These are phyloP conservation scores for Acanthosepion pharaonis DNA, from an alignment of 2,888 invertebrate genomes.

Conservation along the genomic window DNA sequence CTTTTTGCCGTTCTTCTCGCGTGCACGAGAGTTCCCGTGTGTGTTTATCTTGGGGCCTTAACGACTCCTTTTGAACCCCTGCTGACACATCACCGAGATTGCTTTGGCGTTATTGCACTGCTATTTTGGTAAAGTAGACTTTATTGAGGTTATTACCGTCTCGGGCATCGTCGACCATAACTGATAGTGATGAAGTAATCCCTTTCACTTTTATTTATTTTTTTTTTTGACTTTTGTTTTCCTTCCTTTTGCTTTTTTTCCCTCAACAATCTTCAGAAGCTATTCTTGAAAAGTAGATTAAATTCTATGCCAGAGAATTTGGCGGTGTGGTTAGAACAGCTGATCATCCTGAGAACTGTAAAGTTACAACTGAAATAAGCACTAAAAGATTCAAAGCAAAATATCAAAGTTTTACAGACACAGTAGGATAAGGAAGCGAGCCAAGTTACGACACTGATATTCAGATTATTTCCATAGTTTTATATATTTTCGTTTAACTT, in stretches of 20 bases:
- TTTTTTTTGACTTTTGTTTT: neutral
- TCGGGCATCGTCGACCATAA: neutral
- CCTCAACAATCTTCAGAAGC: neutral
- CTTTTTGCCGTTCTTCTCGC: neutral
- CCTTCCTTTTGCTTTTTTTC: neutral
- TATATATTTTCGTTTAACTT: too few species aligned
- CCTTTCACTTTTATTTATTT: neutral
- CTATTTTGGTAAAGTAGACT: neutral
- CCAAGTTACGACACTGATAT: too few species aligned
- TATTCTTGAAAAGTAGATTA: neutral
- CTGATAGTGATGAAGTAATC: neutral
- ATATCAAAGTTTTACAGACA: too few species aligned
- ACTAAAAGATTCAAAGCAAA: too few species aligned
- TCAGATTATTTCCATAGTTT: too few species aligned
- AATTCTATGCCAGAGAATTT: neutral
- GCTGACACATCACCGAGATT: neutral
- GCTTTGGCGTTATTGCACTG: neutral
- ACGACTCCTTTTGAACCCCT: neutral
- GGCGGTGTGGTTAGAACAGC: too few species aligned
- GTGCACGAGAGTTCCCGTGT: neutral
- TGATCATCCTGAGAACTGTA: neutral
- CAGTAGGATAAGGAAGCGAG: too few species aligned
- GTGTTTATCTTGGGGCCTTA: conserved; percentile 12
- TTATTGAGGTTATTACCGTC: neutral
- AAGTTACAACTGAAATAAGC: neutral